phyloP scores from a whole-genome alignment of 2,888 invertebrate genomes.

The Lithophane semibrunnea region DNA sequence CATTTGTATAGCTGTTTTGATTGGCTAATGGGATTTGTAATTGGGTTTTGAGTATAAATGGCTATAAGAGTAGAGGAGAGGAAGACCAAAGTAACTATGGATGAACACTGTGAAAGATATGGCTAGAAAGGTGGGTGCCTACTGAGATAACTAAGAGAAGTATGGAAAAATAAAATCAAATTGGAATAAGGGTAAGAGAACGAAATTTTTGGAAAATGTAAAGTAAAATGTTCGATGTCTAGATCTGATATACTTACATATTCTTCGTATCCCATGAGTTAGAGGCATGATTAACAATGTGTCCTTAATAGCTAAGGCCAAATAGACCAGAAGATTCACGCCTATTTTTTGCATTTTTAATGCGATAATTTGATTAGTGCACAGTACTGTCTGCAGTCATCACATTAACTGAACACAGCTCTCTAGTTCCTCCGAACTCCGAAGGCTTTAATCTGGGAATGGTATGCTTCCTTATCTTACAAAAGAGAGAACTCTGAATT shows the following conservation, averaged over 20 bases:
- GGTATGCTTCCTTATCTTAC: neutral
- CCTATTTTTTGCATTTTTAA: neutral
- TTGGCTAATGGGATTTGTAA: conserved; percentile 29
- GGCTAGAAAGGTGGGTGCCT: neutral
- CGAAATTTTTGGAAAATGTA: neutral
- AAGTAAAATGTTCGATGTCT: neutral
- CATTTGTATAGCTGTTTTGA: conserved; percentile 16
- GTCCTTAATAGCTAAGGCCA: neutral
- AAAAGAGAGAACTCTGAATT: neutral
- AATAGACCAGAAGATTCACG: neutral
- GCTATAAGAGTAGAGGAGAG: neutral
- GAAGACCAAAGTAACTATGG: neutral
- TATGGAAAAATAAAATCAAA: neutral
- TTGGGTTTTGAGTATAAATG: neutral
- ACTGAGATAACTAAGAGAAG: neutral
- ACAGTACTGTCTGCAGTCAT: neutral
- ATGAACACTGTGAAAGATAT: neutral
- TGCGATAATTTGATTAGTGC: neutral
- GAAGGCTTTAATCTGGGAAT: neutral
- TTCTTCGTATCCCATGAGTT: neutral
- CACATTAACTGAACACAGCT: neutral
- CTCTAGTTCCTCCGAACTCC: neutral
- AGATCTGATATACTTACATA: neutral
- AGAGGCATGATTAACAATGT: neutral
- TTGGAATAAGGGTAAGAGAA: neutral